phyloP scores from a whole-genome alignment of 2,113 vertebrate species.

The Fregata magnificens region DNA sequence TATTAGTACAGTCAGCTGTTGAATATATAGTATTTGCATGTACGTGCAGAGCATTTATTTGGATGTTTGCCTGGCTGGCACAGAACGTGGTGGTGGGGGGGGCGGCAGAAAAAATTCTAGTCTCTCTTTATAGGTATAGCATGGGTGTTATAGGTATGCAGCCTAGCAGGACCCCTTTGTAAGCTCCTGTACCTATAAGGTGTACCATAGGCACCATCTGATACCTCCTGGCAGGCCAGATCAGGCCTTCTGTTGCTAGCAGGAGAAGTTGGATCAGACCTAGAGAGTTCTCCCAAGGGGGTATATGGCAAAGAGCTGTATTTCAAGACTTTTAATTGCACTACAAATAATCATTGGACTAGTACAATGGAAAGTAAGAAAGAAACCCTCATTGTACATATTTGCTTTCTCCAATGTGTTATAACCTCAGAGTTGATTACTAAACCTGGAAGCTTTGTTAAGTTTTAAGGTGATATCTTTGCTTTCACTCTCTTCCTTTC shows the following conservation, averaged over 20 bases:
- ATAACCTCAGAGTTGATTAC: neutral
- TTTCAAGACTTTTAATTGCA: neutral
- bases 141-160: neutral
- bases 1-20: conserved; percentile 53
- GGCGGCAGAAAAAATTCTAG: neutral
- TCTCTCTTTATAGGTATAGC: neutral
- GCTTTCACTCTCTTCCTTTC: neutral
- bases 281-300: neutral
- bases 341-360: neutral
- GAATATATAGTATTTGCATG: neutral
- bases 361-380: neutral
- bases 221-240: neutral
- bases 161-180: neutral
- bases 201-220: neutral
- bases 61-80: conserved; percentile 51
- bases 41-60: conserved; percentile 48
- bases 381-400: neutral
- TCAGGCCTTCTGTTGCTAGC: neutral
- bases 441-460: neutral
- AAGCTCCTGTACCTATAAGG: neutral
- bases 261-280: neutral
- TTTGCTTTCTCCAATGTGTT: neutral
- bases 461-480: neutral
- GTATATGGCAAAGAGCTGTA: neutral
- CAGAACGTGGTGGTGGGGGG: neutral